Percentiles rank a stretch among this genome's conserved stretches.
These are phyloP conservation scores for Thomomys bottae DNA, from an alignment of 2,113 vertebrate species.

Conservation along the genomic window DNA sequence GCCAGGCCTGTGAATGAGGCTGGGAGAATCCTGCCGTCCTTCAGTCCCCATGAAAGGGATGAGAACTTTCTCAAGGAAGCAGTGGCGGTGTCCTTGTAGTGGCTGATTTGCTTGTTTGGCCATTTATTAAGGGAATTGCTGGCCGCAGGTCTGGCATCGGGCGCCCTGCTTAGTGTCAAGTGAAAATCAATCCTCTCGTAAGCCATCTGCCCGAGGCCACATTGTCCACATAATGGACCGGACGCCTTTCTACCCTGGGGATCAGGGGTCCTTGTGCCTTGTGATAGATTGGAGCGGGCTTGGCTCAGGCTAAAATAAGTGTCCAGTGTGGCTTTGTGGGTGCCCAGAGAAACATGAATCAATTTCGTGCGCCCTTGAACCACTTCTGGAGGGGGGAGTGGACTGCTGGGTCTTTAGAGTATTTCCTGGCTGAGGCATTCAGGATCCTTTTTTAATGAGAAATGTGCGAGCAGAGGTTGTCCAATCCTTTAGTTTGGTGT, in stretches of 20 bases:
- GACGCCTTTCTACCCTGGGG: background rate
- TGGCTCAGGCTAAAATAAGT: slow-evolving; percentile 3
- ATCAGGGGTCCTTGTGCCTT: background rate
- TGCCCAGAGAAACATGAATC: background rate
- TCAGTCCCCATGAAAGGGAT: fast-evolving
- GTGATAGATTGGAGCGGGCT: background rate
- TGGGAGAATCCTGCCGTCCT: background rate
- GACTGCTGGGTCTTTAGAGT: background rate
- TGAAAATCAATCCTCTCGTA: slow-evolving; percentile 1
- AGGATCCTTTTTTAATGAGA: background rate
- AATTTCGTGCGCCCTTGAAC: background rate
- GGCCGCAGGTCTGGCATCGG: background rate
- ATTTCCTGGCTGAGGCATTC: background rate
- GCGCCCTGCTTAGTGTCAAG: background rate
- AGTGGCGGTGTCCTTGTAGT: fast-evolving
- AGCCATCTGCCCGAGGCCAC: slow-evolving; percentile 1
- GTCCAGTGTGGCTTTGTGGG: background rate
- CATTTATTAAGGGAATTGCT: background rate
- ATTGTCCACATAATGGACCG: background rate
- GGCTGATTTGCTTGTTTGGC: background rate
- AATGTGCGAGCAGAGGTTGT: too few relatives aligned
- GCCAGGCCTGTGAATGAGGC: background rate
- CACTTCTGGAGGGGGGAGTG: background rate
- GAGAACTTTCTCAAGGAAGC: background rate
- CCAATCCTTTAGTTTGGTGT: too few relatives aligned